Conservation (phyloP, 2,888 invertebrate genomes). For the Tachina lurida region DNA sequence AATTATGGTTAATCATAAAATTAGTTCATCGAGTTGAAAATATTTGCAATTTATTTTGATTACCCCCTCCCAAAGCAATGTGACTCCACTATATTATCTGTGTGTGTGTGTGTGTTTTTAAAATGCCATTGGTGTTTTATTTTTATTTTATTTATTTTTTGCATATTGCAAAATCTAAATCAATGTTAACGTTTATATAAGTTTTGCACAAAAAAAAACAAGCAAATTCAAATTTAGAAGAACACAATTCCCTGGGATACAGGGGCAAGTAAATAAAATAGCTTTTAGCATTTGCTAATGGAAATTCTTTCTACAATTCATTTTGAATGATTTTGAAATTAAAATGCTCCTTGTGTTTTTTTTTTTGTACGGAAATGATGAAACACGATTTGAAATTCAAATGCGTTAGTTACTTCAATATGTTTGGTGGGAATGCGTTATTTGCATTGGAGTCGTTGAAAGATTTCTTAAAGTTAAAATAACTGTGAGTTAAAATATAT, state of each 20-base stretch:
- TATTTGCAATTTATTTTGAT: conserved; percentile 72
- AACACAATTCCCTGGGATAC: conserved; percentile 25
- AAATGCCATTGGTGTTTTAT: conserved; percentile 41
- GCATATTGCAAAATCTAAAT: conserved; percentile 42
- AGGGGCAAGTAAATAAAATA: conserved; percentile 15
- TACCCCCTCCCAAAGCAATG: conserved; percentile 59
- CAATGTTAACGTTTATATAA: conserved; percentile 47
- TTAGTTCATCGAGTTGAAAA: conserved; percentile 69
- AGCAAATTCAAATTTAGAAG: conserved; percentile 48
- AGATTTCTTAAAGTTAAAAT: background rate
- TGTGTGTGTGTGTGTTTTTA: background rate
- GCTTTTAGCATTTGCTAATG: conserved; percentile 53
- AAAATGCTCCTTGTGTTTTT: conserved; percentile 8
- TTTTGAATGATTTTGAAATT: conserved; percentile 7
- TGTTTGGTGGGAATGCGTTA: background rate
- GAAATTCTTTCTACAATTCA: conserved; percentile 41
- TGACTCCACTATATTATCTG: conserved; percentile 6
- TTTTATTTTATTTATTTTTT: background rate
- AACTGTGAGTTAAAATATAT: background rate
- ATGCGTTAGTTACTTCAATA: background rate
- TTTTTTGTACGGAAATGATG: background rate
- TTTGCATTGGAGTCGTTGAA: conserved; percentile 3
- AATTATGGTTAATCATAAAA: conserved; percentile 70
- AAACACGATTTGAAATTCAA: background rate
- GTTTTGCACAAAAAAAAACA: conserved; percentile 23